Percentiles rank a stretch among this genome's conserved stretches.
These are phyloP conservation scores for Pteria penguin DNA, from an alignment of 2,888 invertebrate genomes.

Conservation along the genomic window DNA sequence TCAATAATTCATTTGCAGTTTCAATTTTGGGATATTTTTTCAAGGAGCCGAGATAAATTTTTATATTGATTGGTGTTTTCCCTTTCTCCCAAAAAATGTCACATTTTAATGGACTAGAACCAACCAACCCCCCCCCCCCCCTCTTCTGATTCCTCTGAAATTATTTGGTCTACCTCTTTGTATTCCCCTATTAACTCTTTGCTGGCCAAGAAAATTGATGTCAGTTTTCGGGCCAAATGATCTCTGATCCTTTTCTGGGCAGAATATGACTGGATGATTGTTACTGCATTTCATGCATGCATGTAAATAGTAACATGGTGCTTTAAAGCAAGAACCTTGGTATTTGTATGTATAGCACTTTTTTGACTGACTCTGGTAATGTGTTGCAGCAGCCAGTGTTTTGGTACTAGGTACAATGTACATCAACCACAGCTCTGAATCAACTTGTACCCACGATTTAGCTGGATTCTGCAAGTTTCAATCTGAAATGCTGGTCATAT, in stretches of 20 bases:
- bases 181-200: background rate
- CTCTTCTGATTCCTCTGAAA: background rate
- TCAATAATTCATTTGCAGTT: background rate
- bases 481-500: background rate
- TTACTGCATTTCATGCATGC: background rate
- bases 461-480: background rate
- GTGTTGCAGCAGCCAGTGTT: background rate
- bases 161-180: background rate
- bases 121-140: background rate
- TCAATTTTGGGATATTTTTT: background rate
- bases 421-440: background rate
- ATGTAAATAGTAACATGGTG: background rate
- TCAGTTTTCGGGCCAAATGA: too few species aligned
- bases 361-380: background rate
- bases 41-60: background rate
- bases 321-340: background rate
- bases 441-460: background rate
- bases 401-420: background rate
- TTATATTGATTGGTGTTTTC: background rate
- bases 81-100: background rate
- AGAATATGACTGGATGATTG: background rate
- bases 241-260: background rate
- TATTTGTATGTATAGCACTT: background rate
- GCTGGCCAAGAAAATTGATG: background rate
- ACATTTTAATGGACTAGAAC: too few species aligned